Evolutionary conservation across 2,113 vertebrate species (phyloP), one percentile per base, ranked within the genome.

Genomic region (Pterophyllum scalare): DNA sequence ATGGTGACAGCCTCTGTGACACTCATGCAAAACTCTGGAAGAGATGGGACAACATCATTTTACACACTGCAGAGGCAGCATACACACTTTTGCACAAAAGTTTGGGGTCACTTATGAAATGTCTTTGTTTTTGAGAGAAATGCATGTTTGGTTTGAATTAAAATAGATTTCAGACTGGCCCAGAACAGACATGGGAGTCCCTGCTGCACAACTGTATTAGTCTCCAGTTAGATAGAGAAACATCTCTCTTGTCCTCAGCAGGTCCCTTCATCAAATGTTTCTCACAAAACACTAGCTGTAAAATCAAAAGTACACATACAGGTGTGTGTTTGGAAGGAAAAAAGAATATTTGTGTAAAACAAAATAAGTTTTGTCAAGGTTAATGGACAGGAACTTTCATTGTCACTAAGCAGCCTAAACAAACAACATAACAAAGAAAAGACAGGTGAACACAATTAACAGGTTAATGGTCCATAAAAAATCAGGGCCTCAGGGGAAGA

Each of bases 1-100:
- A 96, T 81, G 7, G 77, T 70, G 5, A 96, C 82, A 24, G 74
- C 43, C 56, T 95, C 95, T 4, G 85, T 60, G 11, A 70, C 33
- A 3, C 46, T 70, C 13, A 75, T 4, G n/a, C 22, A 2, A 38
- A 83, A 15, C 13, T 65, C 94, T 95, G 49, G 9, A 58, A 78
- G 4, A 88, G n/a, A 77, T 11, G 28, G 3, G n/a, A 43, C n/a
- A n/a, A 78, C 10, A 26, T 1, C 7, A 56, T 9, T 74, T 28
- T 3, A 8, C 26, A 20, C 7, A 28, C 6, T 35, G 28, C n/a
- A 5, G 2, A 7, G 20, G 43, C 3, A 20, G 1, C 24, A 0
- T 40, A 2, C 7, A 31, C 1, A 14, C 46, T 54, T 26, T 26
- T 52, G 46, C 46, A n/a, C 46, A 72, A 72, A 72, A 5, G 67